Evolutionary conservation across 64 coral and sea anemone genomes (phyloP), one percentile per base, ranked within the genome.

Genomic region (Pachyseris speciosa): DNA sequence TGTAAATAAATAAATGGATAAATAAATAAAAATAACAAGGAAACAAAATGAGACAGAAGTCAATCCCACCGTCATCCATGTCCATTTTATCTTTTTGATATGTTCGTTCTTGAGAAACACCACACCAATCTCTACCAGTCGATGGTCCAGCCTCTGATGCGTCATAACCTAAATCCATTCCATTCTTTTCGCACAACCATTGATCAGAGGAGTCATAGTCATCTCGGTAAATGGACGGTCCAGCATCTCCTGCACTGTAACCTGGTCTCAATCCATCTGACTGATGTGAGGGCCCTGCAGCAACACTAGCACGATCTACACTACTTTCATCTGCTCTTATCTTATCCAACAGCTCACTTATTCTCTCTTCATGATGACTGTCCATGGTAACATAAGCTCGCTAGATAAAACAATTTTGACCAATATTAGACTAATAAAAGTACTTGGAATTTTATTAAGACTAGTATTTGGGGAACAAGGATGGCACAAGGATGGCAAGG

Each of bases 371-470:
- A 64, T 95, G 84, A 30, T 91, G 87, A 36, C 61, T 91, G 44
- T 81, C 84, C 93, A 95, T 95, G 7, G 93, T 95, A 37, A 95
- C 87, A 69, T 76, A 63, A 47, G 88, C 93, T 32, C 93, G 93
- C 93, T 95, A 38, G 40, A 78, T 2, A 30, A 40, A 79, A 19
- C 28, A 25, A 26, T 33, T 1, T 33, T 67, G 9, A 42, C 19
- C 0, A 20, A 4, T n/a, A n/a, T 66, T 16, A 20, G 58, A 61
- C 22, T 26, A n/a, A n/a, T n/a, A n/a, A n/a, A n/a, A n/a, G n/a
- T n/a, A n/a, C n/a, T n/a, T n/a, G n/a, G n/a, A n/a, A n/a, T n/a
- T n/a, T n/a, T n/a, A n/a, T n/a, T n/a, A n/a, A n/a, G n/a, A n/a
- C n/a, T n/a, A n/a, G n/a, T n/a, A n/a, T n/a, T n/a, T n/a, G n/a